A percentile compares a stretch with the other conserved stretches of the same genome.
Evolutionary conservation across 2,797 vertebrate genomes (phyloP).

Genomic region (Acestrorhynchus altus): DNA sequence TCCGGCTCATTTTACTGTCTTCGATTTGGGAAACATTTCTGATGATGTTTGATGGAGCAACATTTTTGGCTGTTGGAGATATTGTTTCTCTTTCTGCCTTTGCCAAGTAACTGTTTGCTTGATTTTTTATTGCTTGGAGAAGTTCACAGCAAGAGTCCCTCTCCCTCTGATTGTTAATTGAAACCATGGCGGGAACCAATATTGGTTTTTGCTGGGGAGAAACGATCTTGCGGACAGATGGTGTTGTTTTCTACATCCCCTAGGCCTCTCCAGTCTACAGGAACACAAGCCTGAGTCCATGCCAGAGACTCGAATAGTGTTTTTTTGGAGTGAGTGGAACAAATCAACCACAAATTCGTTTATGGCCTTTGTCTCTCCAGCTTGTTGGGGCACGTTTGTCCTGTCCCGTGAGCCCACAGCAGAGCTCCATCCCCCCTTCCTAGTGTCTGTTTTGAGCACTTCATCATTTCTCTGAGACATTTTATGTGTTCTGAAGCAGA

Average conservation of each 20-base stretch:
- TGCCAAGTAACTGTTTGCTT: slow-evolving; percentile 67
- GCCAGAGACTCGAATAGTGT: slow-evolving; percentile 53
- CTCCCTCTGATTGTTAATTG: slow-evolving; percentile 66
- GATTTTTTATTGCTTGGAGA: slow-evolving; percentile 62
- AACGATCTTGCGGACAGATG: slow-evolving; percentile 71
- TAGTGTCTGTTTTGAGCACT: slow-evolving; percentile 60
- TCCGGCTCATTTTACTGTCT: slow-evolving; percentile 49
- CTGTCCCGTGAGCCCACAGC: slow-evolving; percentile 42
- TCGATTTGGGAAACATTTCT: slow-evolving; percentile 61
- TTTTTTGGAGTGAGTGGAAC: slow-evolving; percentile 57
- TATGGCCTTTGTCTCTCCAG: slow-evolving; percentile 63
- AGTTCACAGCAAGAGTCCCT: slow-evolving; percentile 38
- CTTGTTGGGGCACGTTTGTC: slow-evolving; percentile 51
- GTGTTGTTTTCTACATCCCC: slow-evolving; percentile 68
- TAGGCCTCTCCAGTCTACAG: slow-evolving; percentile 24
- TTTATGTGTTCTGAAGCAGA: slow-evolving; percentile 61
- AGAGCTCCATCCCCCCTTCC: slow-evolving; percentile 20
- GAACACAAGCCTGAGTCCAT: slow-evolving; percentile 49
- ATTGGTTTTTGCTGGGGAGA: slow-evolving; percentile 67
- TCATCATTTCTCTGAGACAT: slow-evolving; percentile 59
- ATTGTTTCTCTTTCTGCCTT: slow-evolving; percentile 66
- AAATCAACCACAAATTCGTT: slow-evolving; percentile 64
- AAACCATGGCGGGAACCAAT: slow-evolving; percentile 67
- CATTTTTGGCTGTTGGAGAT: slow-evolving; percentile 62
- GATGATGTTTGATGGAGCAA: slow-evolving; percentile 64